Percentiles rank a stretch among this genome's conserved stretches.
These are phyloP conservation scores for Sparidentex hasta DNA, from an alignment of 2,797 vertebrate species.

Conservation along the genomic window DNA sequence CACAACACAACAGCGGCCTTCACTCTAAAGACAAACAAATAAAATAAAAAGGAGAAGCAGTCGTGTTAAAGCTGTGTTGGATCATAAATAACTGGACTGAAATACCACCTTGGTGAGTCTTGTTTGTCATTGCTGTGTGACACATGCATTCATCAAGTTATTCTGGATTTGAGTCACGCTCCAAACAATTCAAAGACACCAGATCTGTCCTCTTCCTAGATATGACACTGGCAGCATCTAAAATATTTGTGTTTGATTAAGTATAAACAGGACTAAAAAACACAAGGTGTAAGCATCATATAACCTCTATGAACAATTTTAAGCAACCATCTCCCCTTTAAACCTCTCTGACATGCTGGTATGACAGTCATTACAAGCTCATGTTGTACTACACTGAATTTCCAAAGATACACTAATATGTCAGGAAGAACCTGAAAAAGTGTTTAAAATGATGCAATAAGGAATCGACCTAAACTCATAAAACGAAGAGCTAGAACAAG, in stretches of 20 bases:
- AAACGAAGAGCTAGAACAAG: background rate
- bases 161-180: background rate
- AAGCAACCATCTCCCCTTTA: background rate
- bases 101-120: background rate
- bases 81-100: background rate
- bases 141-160: background rate
- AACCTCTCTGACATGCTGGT: background rate
- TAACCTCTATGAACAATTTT: background rate
- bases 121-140: background rate
- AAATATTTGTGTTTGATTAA: background rate
- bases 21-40: conserved; percentile 44
- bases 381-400: background rate
- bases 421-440: background rate
- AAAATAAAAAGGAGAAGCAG: background rate
- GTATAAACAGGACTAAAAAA: background rate
- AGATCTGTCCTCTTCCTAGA: too few species aligned
- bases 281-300: background rate
- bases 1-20: conserved; percentile 61
- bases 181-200: background rate
- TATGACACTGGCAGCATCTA: background rate
- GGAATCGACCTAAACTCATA: too few species aligned
- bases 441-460: background rate
- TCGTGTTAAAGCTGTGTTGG: background rate
- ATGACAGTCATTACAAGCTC: background rate
- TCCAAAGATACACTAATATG: background rate